Evolutionary conservation across 2,113 vertebrate species (phyloP).

Genomic region (Typhlomys cinereus): DNA sequence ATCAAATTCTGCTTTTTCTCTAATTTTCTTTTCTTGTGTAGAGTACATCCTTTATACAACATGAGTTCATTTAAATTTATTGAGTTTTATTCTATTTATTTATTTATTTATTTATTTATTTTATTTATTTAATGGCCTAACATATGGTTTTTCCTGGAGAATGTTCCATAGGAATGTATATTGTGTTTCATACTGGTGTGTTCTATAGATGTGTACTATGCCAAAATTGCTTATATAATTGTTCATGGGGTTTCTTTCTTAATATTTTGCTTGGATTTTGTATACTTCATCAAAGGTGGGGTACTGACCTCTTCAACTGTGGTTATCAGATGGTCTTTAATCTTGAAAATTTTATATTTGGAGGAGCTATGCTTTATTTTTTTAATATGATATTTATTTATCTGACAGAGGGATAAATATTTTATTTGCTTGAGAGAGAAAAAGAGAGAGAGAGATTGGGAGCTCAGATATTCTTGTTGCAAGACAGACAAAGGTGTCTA

Average conservation of each 20-base stretch:
- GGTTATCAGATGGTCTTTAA: neutral
- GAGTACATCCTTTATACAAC: neutral
- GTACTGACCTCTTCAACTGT: neutral
- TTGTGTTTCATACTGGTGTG: neutral
- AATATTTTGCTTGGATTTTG: neutral
- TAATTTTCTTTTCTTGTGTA: neutral
- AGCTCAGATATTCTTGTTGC: too few species aligned
- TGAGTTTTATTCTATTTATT: neutral
- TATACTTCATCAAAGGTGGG: neutral
- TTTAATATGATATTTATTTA: too few species aligned
- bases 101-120: too few species aligned
- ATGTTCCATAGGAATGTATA: neutral
- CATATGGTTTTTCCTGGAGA: neutral
- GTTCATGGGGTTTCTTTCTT: neutral
- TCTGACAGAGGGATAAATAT: too few species aligned
- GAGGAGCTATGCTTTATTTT: neutral
- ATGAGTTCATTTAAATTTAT: neutral
- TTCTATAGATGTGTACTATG: neutral
- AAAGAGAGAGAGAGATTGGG: too few species aligned
- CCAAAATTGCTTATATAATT: slow-evolving; percentile 5
- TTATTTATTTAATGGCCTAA: neutral
- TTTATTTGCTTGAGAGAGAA: too few species aligned
- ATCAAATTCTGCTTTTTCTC: neutral
- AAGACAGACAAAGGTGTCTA: too few species aligned
- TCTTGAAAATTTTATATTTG: neutral